phyloP scores from a whole-genome alignment of 2,797 vertebrate genomes.

The Rhinoraja longicauda region DNA sequence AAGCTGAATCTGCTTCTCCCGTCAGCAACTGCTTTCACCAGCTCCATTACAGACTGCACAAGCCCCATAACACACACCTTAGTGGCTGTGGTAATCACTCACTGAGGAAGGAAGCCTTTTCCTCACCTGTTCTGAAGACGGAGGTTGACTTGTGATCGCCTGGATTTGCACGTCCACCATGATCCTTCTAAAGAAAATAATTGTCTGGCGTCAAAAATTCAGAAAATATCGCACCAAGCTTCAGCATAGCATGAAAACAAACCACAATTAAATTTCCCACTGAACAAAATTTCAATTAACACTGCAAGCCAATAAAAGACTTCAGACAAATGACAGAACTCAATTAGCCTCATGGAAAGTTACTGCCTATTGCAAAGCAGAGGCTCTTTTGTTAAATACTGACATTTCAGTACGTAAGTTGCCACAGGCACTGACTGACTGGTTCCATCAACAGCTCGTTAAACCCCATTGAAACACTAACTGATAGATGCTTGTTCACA shows the following conservation, averaged over 20 bases:
- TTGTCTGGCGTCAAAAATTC: slow-evolving; percentile 41
- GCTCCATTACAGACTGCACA: too few relatives aligned
- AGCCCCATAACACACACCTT: too few relatives aligned
- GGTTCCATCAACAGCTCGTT: not conserved
- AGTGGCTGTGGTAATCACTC: not conserved
- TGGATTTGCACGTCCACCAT: slow-evolving; percentile 86
- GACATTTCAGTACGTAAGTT: not conserved
- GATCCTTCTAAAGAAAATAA: slow-evolving; percentile 75
- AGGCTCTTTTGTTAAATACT: too few relatives aligned
- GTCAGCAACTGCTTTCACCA: too few relatives aligned
- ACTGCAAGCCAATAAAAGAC: not conserved
- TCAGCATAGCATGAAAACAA: not conserved
- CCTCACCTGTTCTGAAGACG: slow-evolving; percentile 86
- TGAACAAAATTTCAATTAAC: too few relatives aligned
- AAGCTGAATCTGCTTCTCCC: too few relatives aligned
- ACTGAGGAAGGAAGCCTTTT: not conserved
- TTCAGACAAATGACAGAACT: not conserved
- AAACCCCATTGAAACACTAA: not conserved
- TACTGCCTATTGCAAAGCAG: not conserved
- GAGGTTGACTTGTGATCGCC: slow-evolving; percentile 94
- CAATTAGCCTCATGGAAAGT: not conserved
- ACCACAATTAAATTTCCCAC: not conserved
- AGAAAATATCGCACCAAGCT: not conserved
- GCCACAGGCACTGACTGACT: too few relatives aligned
- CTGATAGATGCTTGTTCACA: not conserved